Base-by-base conservation (phyloP, 2,797 vertebrate species). In the Fistularia commersonii region DNA sequence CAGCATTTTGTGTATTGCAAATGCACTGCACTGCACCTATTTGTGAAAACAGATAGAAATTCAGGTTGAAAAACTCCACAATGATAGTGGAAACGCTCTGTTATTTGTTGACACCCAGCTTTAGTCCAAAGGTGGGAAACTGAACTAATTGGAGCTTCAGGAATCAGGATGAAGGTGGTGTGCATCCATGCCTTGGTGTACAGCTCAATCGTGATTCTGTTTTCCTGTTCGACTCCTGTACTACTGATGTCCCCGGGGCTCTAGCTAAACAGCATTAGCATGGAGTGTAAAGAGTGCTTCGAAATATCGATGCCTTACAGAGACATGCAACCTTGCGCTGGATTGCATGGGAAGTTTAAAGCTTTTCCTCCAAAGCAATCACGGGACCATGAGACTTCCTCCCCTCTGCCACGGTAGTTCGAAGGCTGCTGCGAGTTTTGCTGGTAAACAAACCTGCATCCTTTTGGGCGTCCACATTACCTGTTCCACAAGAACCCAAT, bases 331-430 rank as follows among this genome's bases (percentile, higher is more conserved):
- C 39, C 37, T 44, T 14, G 48, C 47, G 41, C 33, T 11, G 35
- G 7, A 5, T 31, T 32, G 39, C 44, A 58, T 45, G 54, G 47
- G 35, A 47, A 32, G 11, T n/a, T 13, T 31, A n/a, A 38, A 38
- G 31, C 39, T 56, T 45, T 31, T 45, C 57, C 11, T 34, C 32
- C 46, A 35, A 23, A 58, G 70, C 72, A 76, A 69, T 74, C 54
- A 45, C 48, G 11, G 7, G 6, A 38, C 14, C 64, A 23, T 61
- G 64, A 69, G 51, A 59, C 66, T 44, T 58, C 66, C 52, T 54
- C 46, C 48, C 51, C 14, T 33, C 34, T 3, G 23, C 23, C 23
- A 23, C 23, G 41, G 32, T 14, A 40, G 13, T 62, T 50, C 53
- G 36, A 36, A 41, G 40, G 40, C 42, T 54, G 37, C 39, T 32